Conservation (phyloP, 1,140 invertebrate species). For the Cyrtorhinus lividipennis region DNA sequence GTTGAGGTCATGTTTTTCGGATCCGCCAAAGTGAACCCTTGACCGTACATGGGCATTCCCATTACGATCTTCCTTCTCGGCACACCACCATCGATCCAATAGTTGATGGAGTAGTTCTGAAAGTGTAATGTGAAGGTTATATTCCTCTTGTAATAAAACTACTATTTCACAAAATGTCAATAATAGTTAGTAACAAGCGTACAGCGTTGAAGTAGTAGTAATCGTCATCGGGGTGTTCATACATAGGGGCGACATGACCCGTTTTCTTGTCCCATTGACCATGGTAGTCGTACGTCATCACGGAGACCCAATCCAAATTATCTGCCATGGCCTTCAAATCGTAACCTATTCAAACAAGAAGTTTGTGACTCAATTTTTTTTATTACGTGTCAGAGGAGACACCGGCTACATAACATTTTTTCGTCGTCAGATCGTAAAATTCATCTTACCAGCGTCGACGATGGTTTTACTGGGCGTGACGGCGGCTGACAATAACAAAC, state of each 20-base stretch:
- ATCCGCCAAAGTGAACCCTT: conserved; percentile 55
- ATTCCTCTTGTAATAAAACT: too few species aligned
- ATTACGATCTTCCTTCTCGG: conserved; percentile 64
- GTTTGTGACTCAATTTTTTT: neutral
- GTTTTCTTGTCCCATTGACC: conserved; percentile 73
- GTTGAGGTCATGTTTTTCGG: conserved; percentile 48
- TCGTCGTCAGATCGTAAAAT: too few species aligned
- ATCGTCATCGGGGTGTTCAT: conserved; percentile 61
- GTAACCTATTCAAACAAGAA: conserved; percentile 38
- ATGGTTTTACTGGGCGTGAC: conserved; percentile 79
- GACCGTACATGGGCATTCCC: conserved; percentile 83
- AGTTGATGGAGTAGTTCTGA: conserved; percentile 71
- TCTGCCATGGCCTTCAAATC: conserved; percentile 55
- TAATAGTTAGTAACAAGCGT: conserved; percentile 20
- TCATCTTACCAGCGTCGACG: conserved; percentile 48
- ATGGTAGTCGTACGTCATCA: conserved; percentile 79
- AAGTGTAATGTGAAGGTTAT: too few species aligned
- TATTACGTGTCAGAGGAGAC: too few species aligned
- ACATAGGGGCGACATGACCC: conserved; percentile 67
- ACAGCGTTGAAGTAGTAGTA: conserved; percentile 34
- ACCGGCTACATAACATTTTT: too few species aligned
- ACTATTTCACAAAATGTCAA: too few species aligned
- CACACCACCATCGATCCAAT: conserved; percentile 73
- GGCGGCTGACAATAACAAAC: conserved; percentile 61
- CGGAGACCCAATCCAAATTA: conserved; percentile 70